Conservation (phyloP, 2,113 vertebrate species). For the Odobenus rosmarus region DNA sequence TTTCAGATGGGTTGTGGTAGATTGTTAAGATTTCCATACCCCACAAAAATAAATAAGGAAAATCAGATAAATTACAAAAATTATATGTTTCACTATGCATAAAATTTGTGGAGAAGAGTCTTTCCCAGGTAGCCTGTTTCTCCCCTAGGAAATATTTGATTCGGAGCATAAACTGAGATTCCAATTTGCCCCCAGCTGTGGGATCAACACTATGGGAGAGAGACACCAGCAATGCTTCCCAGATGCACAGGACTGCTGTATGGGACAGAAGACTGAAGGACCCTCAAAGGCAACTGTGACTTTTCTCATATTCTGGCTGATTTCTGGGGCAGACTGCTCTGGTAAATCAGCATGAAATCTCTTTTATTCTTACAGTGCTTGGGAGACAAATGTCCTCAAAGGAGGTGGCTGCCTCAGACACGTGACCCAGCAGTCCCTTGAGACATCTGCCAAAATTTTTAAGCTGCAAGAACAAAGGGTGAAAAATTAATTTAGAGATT, state of each 20-base stretch:
- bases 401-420: not conserved
- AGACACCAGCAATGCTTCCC: too few relatives aligned
- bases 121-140: not conserved
- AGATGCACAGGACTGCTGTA: not conserved
- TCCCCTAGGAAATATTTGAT: not conserved
- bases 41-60: not conserved
- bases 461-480: not conserved
- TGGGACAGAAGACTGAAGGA: not conserved
- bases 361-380: not conserved
- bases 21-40: not conserved
- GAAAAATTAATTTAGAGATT: not conserved
- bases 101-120: not conserved
- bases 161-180: not conserved
- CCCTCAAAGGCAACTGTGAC: accelerated
- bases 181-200: not conserved
- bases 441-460: not conserved
- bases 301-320: not conserved
- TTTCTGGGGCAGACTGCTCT: not conserved
- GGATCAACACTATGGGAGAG: not conserved
- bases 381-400: not conserved
- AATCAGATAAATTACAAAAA: not conserved
- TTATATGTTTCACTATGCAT: not conserved
- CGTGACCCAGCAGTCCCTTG: not conserved
- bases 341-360: not conserved
- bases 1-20: not conserved